phyloP scores from a whole-genome alignment of 2,797 vertebrate species.

The Arctocebus calabarensis region DNA sequence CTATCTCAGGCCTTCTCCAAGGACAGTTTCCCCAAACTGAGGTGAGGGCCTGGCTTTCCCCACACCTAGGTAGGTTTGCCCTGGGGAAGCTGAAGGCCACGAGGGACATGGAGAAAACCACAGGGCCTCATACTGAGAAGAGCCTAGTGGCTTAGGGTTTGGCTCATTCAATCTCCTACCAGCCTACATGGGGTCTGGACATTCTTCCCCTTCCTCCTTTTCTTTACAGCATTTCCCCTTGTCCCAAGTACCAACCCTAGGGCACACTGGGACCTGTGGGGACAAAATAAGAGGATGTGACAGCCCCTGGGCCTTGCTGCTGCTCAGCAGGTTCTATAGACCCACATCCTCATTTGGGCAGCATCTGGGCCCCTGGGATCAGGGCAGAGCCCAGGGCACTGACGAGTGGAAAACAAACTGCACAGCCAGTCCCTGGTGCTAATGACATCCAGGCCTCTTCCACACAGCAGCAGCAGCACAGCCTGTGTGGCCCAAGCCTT shows the following conservation, averaged over 20 bases:
- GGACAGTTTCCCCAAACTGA: conserved; percentile 95
- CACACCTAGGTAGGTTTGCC: not conserved
- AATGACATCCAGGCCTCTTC: conserved; percentile 85
- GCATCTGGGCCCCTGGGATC: conserved; percentile 54
- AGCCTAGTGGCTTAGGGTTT: not conserved
- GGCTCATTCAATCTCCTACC: not conserved
- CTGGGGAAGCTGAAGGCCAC: accelerated
- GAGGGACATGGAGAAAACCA: not conserved
- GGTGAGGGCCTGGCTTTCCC: conserved; percentile 87
- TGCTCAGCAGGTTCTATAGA: not conserved
- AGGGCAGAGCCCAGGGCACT: conserved; percentile 75
- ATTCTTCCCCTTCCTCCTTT: not conserved
- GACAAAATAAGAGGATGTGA: not conserved
- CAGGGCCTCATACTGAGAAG: not conserved
- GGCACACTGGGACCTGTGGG: not conserved
- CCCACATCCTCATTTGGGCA: not conserved
- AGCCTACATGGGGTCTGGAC: not conserved
- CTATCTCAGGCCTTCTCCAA: conserved; percentile 93
- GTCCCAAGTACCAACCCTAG: not conserved
- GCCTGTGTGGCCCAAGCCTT: conserved; percentile 81
- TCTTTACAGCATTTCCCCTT: not conserved
- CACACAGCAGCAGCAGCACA: conserved; percentile 76
- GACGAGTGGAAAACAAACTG: conserved; percentile 81
- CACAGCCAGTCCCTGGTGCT: conserved; percentile 75
- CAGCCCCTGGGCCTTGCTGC: not conserved